Conservation (phyloP, 2,113 vertebrate genomes). For the Urocynchramus pylzowi region DNA sequence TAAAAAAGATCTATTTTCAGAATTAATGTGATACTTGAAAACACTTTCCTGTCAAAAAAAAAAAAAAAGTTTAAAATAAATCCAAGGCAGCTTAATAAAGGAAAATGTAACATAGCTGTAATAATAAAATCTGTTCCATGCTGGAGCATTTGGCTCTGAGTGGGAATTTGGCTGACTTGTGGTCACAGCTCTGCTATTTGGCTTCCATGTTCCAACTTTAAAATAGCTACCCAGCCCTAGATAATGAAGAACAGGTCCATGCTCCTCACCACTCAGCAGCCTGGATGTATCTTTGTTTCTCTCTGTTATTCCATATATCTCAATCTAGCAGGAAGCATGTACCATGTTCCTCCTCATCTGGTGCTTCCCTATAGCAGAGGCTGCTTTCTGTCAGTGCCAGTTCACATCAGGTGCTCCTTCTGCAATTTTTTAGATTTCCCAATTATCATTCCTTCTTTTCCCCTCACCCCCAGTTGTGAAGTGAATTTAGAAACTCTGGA, state of each 20-base stretch:
- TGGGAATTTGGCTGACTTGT: conserved; percentile 24
- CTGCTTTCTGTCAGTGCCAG: neutral
- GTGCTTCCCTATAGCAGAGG: neutral
- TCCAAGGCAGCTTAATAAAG: conserved; percentile 1
- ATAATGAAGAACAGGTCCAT: neutral
- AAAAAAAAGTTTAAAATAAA: conserved; percentile 9
- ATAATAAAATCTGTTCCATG: conserved; percentile 42
- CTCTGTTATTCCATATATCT: neutral
- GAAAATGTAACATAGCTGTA: conserved; percentile 37
- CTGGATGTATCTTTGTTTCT: neutral
- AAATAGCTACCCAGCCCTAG: neutral
- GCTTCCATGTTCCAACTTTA: neutral
- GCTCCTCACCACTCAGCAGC: neutral
- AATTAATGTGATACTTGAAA: neutral
- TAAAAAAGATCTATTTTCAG: conserved; percentile 5
- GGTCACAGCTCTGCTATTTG: conserved; percentile 40
- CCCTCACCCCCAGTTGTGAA: neutral
- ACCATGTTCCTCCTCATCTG: neutral
- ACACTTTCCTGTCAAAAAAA: neutral
- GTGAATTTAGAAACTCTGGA: conserved; percentile 6
- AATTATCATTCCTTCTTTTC: conserved; percentile 15
- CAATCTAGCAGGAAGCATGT: neutral
- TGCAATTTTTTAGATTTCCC: conserved; percentile 19
- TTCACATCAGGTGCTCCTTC: neutral
- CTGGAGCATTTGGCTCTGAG: neutral